Evolutionary conservation across 1,140 invertebrate genomes (phyloP).

Genomic region (Idris sp.): DNA sequence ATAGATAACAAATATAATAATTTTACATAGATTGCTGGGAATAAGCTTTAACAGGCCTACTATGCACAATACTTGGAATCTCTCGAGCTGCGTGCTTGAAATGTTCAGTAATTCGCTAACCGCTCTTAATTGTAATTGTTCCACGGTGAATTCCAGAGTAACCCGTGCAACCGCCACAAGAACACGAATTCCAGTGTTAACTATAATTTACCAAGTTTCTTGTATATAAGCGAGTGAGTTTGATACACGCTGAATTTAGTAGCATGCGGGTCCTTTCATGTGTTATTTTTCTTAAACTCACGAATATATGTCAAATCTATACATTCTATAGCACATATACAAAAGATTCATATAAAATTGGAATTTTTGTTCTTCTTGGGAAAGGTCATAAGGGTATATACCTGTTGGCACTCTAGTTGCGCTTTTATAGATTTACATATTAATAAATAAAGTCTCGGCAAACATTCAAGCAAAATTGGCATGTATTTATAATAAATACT

Average conservation of each 20-base stretch:
- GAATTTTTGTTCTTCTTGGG: slow-evolving; percentile 9
- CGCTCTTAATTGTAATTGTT: slow-evolving; percentile 79
- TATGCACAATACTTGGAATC: slow-evolving; percentile 69
- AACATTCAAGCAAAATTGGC: slow-evolving; percentile 38
- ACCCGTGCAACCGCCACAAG: slow-evolving; percentile 67
- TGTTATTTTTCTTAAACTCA: slow-evolving; percentile 40
- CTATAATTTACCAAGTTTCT: slow-evolving; percentile 74
- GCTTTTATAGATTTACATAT: slow-evolving; percentile 55
- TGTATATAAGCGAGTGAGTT: slow-evolving; percentile 49
- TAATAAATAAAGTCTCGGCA: slow-evolving; percentile 54
- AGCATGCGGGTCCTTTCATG: slow-evolving; percentile 69
- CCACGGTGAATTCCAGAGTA: slow-evolving; percentile 74
- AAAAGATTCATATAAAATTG: too few species aligned
- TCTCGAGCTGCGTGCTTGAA: slow-evolving; percentile 66
- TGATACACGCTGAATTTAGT: slow-evolving; percentile 52
- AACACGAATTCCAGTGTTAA: slow-evolving; percentile 77
- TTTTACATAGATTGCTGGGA: slow-evolving; percentile 56
- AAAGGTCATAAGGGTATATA: slow-evolving; percentile 15
- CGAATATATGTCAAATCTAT: background rate
- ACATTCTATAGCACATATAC: too few species aligned
- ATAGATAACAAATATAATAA: slow-evolving; percentile 26
- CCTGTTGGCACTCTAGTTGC: slow-evolving; percentile 19
- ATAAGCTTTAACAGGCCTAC: slow-evolving; percentile 63
- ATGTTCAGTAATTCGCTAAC: slow-evolving; percentile 77
- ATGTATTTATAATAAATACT: slow-evolving; percentile 29